Conservation (phyloP, 2,113 vertebrate genomes). For the Phoxinus phoxinus region DNA sequence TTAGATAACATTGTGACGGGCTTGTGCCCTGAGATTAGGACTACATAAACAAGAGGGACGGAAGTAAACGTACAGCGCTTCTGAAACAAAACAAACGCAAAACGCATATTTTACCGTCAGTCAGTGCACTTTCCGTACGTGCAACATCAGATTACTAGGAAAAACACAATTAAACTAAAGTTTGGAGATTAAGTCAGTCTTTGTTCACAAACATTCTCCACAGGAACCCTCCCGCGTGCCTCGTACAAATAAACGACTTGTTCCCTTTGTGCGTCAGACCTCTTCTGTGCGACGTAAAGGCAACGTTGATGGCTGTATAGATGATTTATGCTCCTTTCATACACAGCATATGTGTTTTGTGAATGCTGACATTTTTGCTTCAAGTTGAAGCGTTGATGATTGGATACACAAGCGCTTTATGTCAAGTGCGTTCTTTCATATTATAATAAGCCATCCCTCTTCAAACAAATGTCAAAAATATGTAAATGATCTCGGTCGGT, state of each 20-base stretch:
- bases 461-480: slow-evolving; percentile 44
- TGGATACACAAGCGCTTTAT: slow-evolving; percentile 24
- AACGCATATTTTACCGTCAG: neutral
- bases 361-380: slow-evolving; percentile 33
- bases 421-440: slow-evolving; percentile 35
- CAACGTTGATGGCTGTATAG: slow-evolving; percentile 18
- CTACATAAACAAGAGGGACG: slow-evolving; percentile 16
- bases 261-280: slow-evolving; percentile 30
- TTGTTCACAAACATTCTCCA: slow-evolving; percentile 19
- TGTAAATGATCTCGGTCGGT: slow-evolving; percentile 32
- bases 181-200: neutral
- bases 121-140: neutral
- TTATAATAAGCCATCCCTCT: slow-evolving; percentile 43
- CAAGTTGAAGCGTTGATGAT: slow-evolving; percentile 10
- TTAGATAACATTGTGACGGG: slow-evolving; percentile 4
- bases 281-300: slow-evolving; percentile 6
- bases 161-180: neutral
- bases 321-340: slow-evolving; percentile 57
- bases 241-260: slow-evolving; percentile 10
- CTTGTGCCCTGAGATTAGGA: slow-evolving; percentile 45
- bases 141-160: neutral
- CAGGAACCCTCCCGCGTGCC: neutral
- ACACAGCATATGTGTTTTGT: slow-evolving; percentile 47
- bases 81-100: neutral
- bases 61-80: neutral